Evolutionary conservation across 2,113 vertebrate species (phyloP).

Genomic region (Poeciliopsis occidentalis): DNA sequence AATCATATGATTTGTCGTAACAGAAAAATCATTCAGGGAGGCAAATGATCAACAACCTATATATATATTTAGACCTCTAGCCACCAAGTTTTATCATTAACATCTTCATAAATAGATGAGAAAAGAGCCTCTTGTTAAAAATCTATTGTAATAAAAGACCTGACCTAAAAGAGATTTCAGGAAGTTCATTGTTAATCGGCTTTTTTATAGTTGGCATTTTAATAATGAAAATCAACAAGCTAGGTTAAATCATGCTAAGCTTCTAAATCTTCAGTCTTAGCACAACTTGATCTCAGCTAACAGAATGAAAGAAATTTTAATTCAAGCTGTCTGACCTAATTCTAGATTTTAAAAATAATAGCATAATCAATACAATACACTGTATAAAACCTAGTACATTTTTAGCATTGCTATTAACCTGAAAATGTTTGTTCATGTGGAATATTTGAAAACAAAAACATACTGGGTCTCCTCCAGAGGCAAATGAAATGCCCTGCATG

Average conservation of each 20-base stretch:
- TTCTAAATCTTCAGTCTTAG: neutral
- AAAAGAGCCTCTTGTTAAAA: neutral
- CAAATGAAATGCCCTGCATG: conserved; percentile 95
- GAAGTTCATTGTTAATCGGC: neutral
- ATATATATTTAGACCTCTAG: neutral
- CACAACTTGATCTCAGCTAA: no score
- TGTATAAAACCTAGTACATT: neutral
- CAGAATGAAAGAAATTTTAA: neutral
- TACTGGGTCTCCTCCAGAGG: conserved; percentile 94
- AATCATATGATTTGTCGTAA: neutral
- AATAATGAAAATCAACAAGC: neutral
- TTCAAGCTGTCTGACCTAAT: neutral
- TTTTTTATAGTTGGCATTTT: neutral
- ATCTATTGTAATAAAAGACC: neutral
- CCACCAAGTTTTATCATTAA: neutral
- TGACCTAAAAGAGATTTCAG: neutral
- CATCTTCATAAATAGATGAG: neutral
- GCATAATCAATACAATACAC: conserved; percentile 1
- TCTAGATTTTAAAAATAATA: conserved; percentile 9
- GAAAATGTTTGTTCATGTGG: conserved; percentile 16
- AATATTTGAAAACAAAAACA: conserved; percentile 73
- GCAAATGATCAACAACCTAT: no score
- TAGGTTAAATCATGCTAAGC: neutral
- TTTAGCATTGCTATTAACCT: no score
- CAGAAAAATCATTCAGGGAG: neutral